Conservation (phyloP, 2,888 invertebrate genomes). For the Nomada fabriciana region DNA sequence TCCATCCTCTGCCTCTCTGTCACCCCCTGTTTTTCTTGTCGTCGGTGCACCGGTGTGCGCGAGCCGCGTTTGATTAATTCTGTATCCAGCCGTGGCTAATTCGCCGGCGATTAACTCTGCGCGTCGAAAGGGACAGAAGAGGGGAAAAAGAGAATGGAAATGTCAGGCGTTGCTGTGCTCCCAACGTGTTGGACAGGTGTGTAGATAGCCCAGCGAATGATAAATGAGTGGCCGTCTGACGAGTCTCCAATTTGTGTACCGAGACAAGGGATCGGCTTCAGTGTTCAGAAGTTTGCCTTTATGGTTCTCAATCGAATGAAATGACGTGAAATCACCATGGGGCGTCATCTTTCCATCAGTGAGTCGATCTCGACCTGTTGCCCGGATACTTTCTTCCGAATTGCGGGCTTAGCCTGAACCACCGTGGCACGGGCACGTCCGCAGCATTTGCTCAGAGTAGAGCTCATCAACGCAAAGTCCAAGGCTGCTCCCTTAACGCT, state of each 20-base stretch:
- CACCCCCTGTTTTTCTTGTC: conserved; percentile 3
- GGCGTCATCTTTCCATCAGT: background rate
- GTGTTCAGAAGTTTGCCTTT: no score
- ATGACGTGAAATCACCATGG: no score
- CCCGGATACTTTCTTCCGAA: conserved; percentile 39
- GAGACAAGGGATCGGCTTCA: no score
- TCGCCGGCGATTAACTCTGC: conserved; percentile 57
- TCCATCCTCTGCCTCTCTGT: conserved; percentile 7
- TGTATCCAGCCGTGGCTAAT: conserved; percentile 63
- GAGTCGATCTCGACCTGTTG: conserved; percentile 77
- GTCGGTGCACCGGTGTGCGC: background rate
- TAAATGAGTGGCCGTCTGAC: background rate
- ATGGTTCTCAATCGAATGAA: no score
- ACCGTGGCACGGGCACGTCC: background rate
- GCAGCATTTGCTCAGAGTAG: background rate
- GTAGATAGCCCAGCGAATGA: background rate
- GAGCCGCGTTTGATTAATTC: conserved; percentile 66
- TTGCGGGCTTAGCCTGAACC: conserved; percentile 6
- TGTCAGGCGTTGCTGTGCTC: conserved; percentile 14
- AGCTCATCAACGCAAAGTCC: background rate
- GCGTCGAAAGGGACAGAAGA: conserved; percentile 3
- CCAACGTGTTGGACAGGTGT: background rate
- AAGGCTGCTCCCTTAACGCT: conserved; percentile 2
- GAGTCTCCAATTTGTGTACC: background rate
- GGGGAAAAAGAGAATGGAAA: conserved; percentile 31